Base-by-base conservation (phyloP, 2,888 invertebrate genomes). In the Timema podura region DNA sequence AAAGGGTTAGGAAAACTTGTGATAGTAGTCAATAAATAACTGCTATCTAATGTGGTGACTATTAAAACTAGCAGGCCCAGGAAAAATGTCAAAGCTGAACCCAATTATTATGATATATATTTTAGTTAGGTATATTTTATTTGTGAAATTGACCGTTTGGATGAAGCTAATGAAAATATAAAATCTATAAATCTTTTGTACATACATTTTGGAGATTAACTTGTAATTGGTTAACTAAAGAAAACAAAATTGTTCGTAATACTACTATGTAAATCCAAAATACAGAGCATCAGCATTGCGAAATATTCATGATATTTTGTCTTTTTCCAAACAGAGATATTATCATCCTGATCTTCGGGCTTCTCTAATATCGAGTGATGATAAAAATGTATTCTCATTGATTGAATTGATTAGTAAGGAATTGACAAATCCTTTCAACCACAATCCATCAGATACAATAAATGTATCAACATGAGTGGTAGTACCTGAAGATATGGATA, bases 281-380 rank as follows among this genome's bases (percentile, higher is more conserved):
- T 57, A 57, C 7, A 57, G 57, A 57, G 57, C 57, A 57, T 13
- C 13, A 57, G 13, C 13, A 16, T 9, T 57, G 6, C 57, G 57
- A 57, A 57, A 57, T n/a, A 15, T 57, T n/a, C 0, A 30, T 30
- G 1, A 9, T 57, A 57, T 57, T 57, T 57, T 57, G 57, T 57
- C 13, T 5, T 57, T 57, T 57, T 15, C n/a, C n/a, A 13, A 57
- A 57, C 15, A 57, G 13, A 57, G n/a, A 9, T 57, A 57, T 57
- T 57, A 57, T 57, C 57, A 57, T 57, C 57, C 57, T 5, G 15
- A 57, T 57, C 57, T 57, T 57, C 57, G n/a, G 57, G 57, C 57
- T 57, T 57, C 57, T 13, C 57, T 15, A 15, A 57, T n/a, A 16
- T 57, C 6, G 6, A 57, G 1, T 16, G 57, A 57, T n/a, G 57